Base-by-base conservation (phyloP, 2,888 invertebrate species). In the Tipula helvola region DNA sequence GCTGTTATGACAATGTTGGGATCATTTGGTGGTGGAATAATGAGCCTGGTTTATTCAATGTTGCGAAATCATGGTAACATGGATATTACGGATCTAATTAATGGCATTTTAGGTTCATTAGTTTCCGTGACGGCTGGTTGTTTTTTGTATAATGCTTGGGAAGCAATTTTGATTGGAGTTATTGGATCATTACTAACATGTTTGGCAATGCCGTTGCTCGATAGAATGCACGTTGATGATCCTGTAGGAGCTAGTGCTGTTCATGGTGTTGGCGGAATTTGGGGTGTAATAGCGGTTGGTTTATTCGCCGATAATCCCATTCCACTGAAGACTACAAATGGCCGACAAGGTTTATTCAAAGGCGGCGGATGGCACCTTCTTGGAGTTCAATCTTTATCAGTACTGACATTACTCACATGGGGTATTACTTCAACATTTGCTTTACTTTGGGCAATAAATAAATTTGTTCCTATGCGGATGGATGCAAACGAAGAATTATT, bases 191-290 rank as follows among this genome's bases (percentile, higher is more conserved):
- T 95, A 3, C 92, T 97, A 41, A 95, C 96, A 1, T 95, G 96
- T 42, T 89, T 93, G 0, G 92, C 94, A 0, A 95, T 95, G 91
- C 96, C 96, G 0, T 89, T 97, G 12, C 94, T 98, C 88, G 97
- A 97, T 90, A 93, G 92, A 90, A 89, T 96, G 88, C 94, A 94
- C 12, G 94, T 98, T 0, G 98, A 98, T 89, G 91, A 91, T 88
- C 98, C 98, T 0, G 98, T 98, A 0, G 97, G 97, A 0, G 98
- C 98, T 0, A 95, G 96, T 13, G 94, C 97, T 0, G 97, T 97
- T 1, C 97, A 98, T 90, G 97, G 97, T 88, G 93, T 94, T n/a
- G 93, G 94, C 86, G 95, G 95, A 0, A 92, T 95, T 86, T 95
- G 95, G 95, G 95, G 94, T 94, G 95, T 97, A 28, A 87, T 97